Evolutionary conservation across 2,113 vertebrate species (phyloP), one percentile per base, ranked within the genome.

Genomic region (Sebastes schlegelii): DNA sequence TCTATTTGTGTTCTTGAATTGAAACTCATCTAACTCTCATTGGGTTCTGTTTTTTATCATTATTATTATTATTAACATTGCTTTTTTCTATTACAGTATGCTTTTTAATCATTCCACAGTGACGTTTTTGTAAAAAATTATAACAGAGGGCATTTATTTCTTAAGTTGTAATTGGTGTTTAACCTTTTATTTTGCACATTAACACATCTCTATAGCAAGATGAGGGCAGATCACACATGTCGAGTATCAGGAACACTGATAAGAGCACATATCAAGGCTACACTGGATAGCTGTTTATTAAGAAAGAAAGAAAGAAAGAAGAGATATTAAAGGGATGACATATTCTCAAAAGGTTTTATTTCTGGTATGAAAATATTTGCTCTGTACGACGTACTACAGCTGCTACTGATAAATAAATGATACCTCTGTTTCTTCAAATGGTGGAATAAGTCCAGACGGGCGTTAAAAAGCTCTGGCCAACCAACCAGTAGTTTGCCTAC

Each of bases 321-420:
- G 69, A 73, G 51, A 77, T 91, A 82, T 88, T 68, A 87, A 94
- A 94, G 87, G 93, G 92, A 93, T n/a, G 52, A 80, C 69, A 76
- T 89, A 80, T 83, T 79, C 67, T 82, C 71, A 89, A 84, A 34
- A 88, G 61, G 21, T 82, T 89, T 93, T 88, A 90, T 84, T 86
- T 93, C 88, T 92, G 82, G 73, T 93, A 85, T 93, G 91, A 91
- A 95, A 95, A 95, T 96, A 94, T 97, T 97, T 97, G 96, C 96
- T 97, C 96, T 97, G 94, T 76, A 86, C 74, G 42, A 76, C 5
- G 7, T 23, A 19, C 17, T 23, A 34, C n/a, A 55, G 68, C 57
- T 71, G 66, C 73, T 84, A 19, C 8, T 2, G 19, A 34, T 65
- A 46, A 74, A 34, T 65, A 46, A 74, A 58, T 54, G 5, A 14